A percentile compares a stretch with the other conserved stretches of the same genome.
Conservation (phyloP, 2,797 vertebrate genomes). For the Gymnoscopelus braueri region DNA sequence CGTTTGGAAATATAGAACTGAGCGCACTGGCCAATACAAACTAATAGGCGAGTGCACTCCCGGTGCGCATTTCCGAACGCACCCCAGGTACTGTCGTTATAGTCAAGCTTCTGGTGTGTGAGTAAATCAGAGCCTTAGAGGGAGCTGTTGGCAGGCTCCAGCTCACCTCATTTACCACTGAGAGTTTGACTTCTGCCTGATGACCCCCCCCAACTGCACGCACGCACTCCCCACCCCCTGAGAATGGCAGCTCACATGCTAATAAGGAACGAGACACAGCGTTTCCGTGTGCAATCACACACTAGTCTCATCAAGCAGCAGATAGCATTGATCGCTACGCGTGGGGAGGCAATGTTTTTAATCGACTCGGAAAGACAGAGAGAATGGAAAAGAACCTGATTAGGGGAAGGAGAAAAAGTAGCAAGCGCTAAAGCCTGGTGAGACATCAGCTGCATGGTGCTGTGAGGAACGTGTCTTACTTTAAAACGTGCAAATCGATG, state of each 20-base stretch:
- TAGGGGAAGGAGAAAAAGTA: constrained; percentile 10
- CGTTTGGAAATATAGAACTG: no score
- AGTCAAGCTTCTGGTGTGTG: no score
- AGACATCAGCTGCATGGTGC: neutral
- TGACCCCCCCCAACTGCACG: constrained; percentile 26
- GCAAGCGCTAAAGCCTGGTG: neutral
- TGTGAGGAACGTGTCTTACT: neutral
- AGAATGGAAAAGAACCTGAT: constrained; percentile 21
- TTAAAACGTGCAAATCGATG: constrained; percentile 6
- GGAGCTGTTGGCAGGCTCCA: constrained; percentile 38
- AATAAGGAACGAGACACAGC: constrained; percentile 46
- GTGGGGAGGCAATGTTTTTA: constrained; percentile 43
- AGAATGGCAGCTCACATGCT: constrained; percentile 41
- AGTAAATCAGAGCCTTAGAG: constrained; percentile 9
- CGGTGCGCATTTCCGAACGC: no score
- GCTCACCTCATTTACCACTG: constrained; percentile 30
- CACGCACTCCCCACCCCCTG: neutral
- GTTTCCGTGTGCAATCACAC: constrained; percentile 49
- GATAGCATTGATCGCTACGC: constrained; percentile 60
- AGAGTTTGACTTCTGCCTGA: constrained; percentile 30
- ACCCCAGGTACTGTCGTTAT: no score
- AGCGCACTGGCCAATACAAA: no score
- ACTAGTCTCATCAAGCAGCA: constrained; percentile 33
- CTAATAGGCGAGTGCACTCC: no score
- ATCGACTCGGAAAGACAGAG: constrained; percentile 16